phyloP scores from a whole-genome alignment of 2,113 vertebrate species.

The Anguilla rostrata region DNA sequence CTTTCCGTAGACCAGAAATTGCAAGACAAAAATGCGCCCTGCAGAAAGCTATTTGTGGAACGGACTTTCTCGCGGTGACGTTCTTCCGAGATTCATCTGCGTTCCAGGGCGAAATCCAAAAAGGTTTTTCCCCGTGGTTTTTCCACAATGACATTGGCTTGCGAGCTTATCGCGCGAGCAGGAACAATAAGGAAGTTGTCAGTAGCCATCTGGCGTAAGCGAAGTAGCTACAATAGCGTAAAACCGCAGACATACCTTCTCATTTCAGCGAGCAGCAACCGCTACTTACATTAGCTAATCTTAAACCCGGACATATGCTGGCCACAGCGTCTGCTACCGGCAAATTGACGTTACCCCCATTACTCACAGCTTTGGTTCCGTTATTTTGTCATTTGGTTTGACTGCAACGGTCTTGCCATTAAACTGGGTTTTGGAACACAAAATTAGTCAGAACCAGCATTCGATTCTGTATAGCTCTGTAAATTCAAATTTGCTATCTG shows the following conservation, averaged over 20 bases:
- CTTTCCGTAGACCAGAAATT: constrained; percentile 2
- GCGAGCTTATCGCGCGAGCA: neutral
- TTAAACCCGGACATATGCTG: neutral
- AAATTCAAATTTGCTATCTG: neutral
- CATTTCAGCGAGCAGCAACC: too few species aligned
- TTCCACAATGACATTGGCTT: neutral
- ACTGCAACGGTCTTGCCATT: neutral
- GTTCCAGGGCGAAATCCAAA: neutral
- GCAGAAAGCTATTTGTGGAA: neutral
- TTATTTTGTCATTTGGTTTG: neutral
- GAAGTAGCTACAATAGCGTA: too few species aligned
- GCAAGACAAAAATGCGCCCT: neutral
- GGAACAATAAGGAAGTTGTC: neutral
- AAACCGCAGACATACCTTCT: too few species aligned
- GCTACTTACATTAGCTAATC: too few species aligned
- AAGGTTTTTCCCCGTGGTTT: neutral
- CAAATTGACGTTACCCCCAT: neutral
- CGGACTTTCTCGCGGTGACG: neutral
- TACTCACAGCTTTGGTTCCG: neutral
- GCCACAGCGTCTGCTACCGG: too few species aligned
- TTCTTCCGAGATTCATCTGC: neutral
- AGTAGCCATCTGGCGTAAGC: neutral
- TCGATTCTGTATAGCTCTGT: neutral
- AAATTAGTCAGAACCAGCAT: too few species aligned
- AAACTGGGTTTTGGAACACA: neutral